Base-by-base conservation (phyloP, 2,113 vertebrate genomes). In the Myodes glareolus region DNA sequence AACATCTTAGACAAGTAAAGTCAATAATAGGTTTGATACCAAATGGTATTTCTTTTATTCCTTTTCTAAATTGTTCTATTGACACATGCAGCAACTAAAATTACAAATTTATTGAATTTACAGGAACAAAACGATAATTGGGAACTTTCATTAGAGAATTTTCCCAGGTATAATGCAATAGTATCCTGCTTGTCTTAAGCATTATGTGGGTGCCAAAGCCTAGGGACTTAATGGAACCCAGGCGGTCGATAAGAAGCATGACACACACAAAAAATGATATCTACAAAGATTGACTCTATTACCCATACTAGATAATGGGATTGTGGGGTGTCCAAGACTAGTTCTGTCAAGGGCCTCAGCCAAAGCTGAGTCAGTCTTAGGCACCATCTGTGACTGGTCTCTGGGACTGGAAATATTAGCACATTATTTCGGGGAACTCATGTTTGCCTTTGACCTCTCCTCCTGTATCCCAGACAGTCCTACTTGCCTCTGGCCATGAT, bases 391-490 rank as follows among this genome's bases (percentile, higher is more conserved):
- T 16, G 17, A 65, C 89, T 58, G 14, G 29, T 94, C 58, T 94
- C 63, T 76, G 2, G 21, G 33, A 45, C 27, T 84, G 68, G 95
- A 96, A 96, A 96, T 70, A 85, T 55, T 39, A 91, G 36, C 27
- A 23, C 82, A 63, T 42, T 94, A 91, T 95, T 97, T 95, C 96
- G 96, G 70, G 13, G 65, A 95, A 91, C 31, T 80, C 82, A 45
- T 92, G 89, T n/a, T 97, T 0, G 7, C 77, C 90, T 92, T 55
- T 84, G 94, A 95, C 96, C 96, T 96, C 88, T 96, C 52, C 36
- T 95, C 61, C 47, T 92, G 63, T 97, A 73, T 82, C 94, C 85
- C 96, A 97, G 96, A 97, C 93, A 96, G 96, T 65, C 33, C 78
- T 63, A 27, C 91, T 96, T 92, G 94, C 73, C 76, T 96, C 92